phyloP scores from a whole-genome alignment of 2,888 invertebrate species.

The Brachyopa scutellaris region DNA sequence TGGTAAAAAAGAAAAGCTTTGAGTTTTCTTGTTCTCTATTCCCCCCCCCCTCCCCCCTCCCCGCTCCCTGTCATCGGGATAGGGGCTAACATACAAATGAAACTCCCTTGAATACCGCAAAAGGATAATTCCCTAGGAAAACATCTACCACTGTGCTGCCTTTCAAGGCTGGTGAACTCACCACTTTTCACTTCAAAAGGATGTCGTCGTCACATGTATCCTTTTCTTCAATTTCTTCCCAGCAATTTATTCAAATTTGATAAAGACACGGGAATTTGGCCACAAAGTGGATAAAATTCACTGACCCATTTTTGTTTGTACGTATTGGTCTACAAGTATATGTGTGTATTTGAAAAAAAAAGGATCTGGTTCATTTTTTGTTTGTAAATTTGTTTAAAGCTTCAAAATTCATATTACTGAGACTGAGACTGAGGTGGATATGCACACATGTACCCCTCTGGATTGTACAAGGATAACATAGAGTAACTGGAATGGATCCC shows the following conservation, averaged over 20 bases:
- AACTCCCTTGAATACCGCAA: slow-evolving; percentile 58
- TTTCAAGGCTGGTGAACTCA: slow-evolving; percentile 42
- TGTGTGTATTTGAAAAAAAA: slow-evolving; percentile 2
- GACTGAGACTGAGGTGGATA: slow-evolving; percentile 6
- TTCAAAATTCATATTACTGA: slow-evolving; percentile 47
- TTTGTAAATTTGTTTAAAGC: slow-evolving; percentile 17
- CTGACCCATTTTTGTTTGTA: slow-evolving; percentile 73
- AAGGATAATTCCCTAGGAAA: slow-evolving; percentile 56
- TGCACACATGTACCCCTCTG: neutral
- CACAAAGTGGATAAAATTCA: slow-evolving; percentile 74
- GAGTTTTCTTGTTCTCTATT: slow-evolving; percentile 6
- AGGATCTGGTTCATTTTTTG: slow-evolving; percentile 27
- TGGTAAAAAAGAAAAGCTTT: slow-evolving; percentile 15
- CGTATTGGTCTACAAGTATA: slow-evolving; percentile 16
- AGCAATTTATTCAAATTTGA: slow-evolving; percentile 75
- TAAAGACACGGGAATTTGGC: slow-evolving; percentile 74
- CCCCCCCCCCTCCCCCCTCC: no score
- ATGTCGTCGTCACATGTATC: slow-evolving; percentile 55
- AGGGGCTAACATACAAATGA: slow-evolving; percentile 25
- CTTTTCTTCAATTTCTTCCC: slow-evolving; percentile 63
- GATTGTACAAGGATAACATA: slow-evolving; percentile 14
- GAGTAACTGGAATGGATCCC: slow-evolving; percentile 13
- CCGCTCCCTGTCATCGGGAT: no score
- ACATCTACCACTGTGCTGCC: slow-evolving; percentile 9
- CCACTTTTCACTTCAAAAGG: slow-evolving; percentile 54